Evolutionary conservation across 2,113 vertebrate species (phyloP).

Genomic region (Uropsilus gracilis): DNA sequence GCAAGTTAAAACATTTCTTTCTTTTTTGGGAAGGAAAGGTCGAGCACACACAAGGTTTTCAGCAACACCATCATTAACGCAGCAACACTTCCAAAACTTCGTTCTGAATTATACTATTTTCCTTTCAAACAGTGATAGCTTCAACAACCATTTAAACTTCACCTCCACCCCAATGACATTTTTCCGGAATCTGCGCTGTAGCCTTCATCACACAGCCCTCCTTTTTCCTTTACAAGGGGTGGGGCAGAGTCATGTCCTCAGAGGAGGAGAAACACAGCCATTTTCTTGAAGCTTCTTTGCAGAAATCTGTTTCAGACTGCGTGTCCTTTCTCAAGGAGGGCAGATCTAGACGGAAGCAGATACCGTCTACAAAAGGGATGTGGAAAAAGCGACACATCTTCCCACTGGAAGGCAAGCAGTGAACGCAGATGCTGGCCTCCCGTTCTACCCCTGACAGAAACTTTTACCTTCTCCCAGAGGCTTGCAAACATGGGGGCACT

Average conservation of each 20-base stretch:
- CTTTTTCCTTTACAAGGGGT: neutral
- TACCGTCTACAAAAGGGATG: too few relatives aligned
- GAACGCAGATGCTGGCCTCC: too few relatives aligned
- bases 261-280: neutral
- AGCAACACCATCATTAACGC: neutral
- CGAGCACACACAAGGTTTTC: constrained; percentile 41
- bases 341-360: too few relatives aligned
- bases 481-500: too few relatives aligned
- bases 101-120: neutral
- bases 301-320: neutral
- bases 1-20: constrained; percentile 65
- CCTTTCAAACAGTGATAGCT: neutral
- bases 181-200: neutral
- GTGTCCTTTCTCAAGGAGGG: too few relatives aligned
- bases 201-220: neutral
- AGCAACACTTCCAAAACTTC: constrained; percentile 31
- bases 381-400: too few relatives aligned
- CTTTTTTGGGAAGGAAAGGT: constrained; percentile 40
- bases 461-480: too few relatives aligned
- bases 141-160: neutral
- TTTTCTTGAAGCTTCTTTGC: neutral
- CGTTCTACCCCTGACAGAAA: too few relatives aligned
- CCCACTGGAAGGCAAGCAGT: too few relatives aligned
- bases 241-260: neutral
- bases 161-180: neutral